Evolutionary conservation across 2,113 vertebrate species (phyloP).

Genomic region (Pedetes capensis): DNA sequence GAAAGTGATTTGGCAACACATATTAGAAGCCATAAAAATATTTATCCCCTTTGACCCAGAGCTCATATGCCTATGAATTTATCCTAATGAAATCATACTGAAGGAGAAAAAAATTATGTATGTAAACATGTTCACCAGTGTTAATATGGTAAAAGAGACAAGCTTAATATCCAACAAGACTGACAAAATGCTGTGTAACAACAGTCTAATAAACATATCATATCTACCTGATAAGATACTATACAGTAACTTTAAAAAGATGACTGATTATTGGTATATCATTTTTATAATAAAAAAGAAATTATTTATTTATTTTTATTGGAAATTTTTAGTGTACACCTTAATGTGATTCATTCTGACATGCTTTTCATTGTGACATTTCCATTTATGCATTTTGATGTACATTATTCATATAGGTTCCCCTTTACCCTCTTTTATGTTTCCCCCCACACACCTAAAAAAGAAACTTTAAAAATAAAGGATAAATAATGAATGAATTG

Average conservation of each 20-base stretch:
- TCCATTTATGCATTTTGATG: too few relatives aligned
- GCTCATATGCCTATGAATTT: slow-evolving; percentile 31
- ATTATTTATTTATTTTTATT: too few relatives aligned
- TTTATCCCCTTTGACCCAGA: slow-evolving; percentile 55
- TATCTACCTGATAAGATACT: not conserved
- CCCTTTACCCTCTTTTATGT: too few relatives aligned
- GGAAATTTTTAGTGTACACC: too few relatives aligned
- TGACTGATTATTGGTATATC: not conserved
- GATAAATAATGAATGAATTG: not conserved
- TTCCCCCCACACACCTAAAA: too few relatives aligned
- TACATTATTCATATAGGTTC: too few relatives aligned
- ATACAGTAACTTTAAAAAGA: not conserved
- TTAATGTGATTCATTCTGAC: too few relatives aligned
- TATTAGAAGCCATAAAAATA: slow-evolving; percentile 60
- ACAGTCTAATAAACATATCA: not conserved
- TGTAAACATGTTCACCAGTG: slow-evolving; percentile 2
- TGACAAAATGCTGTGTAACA: not conserved
- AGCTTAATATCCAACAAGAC: not conserved
- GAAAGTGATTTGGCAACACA: slow-evolving; percentile 49
- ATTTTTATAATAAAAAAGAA: slow-evolving; percentile 51
- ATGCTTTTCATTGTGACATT: too few relatives aligned
- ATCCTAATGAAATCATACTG: slow-evolving; percentile 51
- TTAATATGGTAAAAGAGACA: not conserved
- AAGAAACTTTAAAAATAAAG: not conserved
- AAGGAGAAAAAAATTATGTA: slow-evolving; percentile 11